phyloP scores from a whole-genome alignment of 2,113 vertebrate genomes.

The Strigops habroptila region DNA sequence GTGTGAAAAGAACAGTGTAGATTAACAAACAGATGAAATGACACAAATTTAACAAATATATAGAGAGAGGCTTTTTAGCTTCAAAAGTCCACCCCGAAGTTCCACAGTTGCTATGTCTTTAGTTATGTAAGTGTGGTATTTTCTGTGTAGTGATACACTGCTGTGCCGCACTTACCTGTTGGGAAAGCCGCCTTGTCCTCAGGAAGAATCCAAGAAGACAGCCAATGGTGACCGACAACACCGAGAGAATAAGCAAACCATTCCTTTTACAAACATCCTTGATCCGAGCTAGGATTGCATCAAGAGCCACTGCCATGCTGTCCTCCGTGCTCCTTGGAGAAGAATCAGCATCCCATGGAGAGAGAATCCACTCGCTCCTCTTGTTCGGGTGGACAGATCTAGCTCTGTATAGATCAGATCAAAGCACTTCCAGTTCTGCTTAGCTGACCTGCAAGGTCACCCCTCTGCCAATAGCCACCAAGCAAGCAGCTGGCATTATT shows the following conservation, averaged over 20 bases:
- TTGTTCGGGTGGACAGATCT: constrained; percentile 36
- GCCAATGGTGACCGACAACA: constrained; percentile 92
- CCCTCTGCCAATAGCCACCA: constrained; percentile 76
- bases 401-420: constrained; percentile 73
- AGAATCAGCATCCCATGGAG: constrained; percentile 79
- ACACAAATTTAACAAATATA: neutral
- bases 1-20: neutral
- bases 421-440: constrained; percentile 71
- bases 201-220: constrained; percentile 97
- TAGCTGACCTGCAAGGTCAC: constrained; percentile 67
- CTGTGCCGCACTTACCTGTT: constrained; percentile 82
- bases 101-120: neutral
- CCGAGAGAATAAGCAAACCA: constrained; percentile 93
- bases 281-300: constrained; percentile 82
- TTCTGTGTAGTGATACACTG: neutral
- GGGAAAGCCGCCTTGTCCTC: constrained; percentile 87
- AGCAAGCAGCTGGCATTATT: constrained; percentile 82
- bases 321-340: constrained; percentile 46
- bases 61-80: accelerated
- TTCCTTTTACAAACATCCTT: constrained; percentile 93
- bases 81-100: neutral
- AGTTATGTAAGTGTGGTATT: neutral
- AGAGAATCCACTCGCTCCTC: constrained; percentile 19
- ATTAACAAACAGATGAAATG: neutral
- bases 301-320: constrained; percentile 82